Conservation (phyloP, 1,140 invertebrate species). For the Formica exsecta region DNA sequence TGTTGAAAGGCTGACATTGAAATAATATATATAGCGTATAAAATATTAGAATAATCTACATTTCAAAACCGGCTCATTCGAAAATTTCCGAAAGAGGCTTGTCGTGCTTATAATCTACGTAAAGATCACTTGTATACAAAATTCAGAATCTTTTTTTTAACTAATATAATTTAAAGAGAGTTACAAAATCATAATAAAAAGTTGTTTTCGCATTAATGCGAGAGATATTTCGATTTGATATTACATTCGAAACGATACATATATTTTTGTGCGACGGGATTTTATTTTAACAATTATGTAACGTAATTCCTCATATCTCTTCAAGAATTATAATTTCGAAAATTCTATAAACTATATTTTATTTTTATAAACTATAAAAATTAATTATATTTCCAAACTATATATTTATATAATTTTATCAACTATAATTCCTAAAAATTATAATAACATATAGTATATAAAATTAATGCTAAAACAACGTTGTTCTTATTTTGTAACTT, state of each 20-base stretch:
- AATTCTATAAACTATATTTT: too few relatives aligned
- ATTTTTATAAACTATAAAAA: too few relatives aligned
- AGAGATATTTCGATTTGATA: conserved; percentile 8
- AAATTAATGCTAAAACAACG: too few relatives aligned
- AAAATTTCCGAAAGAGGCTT: neutral
- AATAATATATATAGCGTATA: neutral
- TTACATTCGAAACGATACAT: neutral
- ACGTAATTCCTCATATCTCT: neutral
- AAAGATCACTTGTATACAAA: neutral
- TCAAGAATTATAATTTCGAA: too few relatives aligned
- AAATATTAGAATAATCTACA: conserved; percentile 20
- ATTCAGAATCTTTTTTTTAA: neutral
- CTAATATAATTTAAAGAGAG: neutral
- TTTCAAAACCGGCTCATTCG: neutral
- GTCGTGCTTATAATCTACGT: neutral
- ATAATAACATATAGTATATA: too few relatives aligned
- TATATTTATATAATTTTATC: too few relatives aligned
- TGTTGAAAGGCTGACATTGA: conserved; percentile 22
- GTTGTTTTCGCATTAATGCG: neutral
- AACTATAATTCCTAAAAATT: too few relatives aligned
- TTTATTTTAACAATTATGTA: neutral
- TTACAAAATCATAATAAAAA: neutral
- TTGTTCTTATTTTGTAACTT: too few relatives aligned
- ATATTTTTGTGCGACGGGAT: neutral
- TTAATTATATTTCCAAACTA: too few relatives aligned